phyloP scores from a whole-genome alignment of 2,888 invertebrate genomes.

The Lacanobia oleracea region DNA sequence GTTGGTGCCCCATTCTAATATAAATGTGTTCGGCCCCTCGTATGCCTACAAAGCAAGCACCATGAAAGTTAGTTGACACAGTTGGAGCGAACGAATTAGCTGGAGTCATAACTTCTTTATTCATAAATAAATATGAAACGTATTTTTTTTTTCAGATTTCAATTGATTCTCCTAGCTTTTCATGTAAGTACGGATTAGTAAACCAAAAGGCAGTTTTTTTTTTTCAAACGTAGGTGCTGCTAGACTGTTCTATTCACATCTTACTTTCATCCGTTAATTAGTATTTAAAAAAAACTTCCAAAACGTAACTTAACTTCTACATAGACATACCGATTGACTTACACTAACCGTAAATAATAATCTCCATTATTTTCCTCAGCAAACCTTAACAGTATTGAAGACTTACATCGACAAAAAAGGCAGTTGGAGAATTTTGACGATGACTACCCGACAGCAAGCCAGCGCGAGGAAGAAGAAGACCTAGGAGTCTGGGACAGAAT shows the following conservation, averaged over 20 bases:
- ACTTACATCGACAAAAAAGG: slow-evolving; percentile 71
- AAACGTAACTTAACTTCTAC: neutral
- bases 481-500: slow-evolving; percentile 86
- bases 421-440: slow-evolving; percentile 84
- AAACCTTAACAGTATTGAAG: slow-evolving; percentile 58
- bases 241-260: too few species aligned
- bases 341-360: neutral
- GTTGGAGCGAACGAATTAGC: too few species aligned
- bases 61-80: too few species aligned
- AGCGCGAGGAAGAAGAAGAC: slow-evolving; percentile 82
- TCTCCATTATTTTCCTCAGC: slow-evolving; percentile 55
- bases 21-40: too few species aligned
- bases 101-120: too few species aligned
- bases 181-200: slow-evolving; percentile 63
- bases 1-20: too few species aligned
- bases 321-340: neutral
- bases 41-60: too few species aligned
- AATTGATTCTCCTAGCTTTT: slow-evolving; percentile 59
- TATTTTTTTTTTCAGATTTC: slow-evolving; percentile 70
- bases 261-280: too few species aligned
- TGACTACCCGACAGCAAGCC: slow-evolving; percentile 75
- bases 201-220: too few species aligned
- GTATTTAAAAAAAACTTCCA: too few species aligned
- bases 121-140: too few species aligned
- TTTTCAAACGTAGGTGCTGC: too few species aligned